Percentiles rank a stretch among this genome's conserved stretches.
phyloP scores from a whole-genome alignment of 2,113 vertebrate genomes.

The Ptyas mucosa region DNA sequence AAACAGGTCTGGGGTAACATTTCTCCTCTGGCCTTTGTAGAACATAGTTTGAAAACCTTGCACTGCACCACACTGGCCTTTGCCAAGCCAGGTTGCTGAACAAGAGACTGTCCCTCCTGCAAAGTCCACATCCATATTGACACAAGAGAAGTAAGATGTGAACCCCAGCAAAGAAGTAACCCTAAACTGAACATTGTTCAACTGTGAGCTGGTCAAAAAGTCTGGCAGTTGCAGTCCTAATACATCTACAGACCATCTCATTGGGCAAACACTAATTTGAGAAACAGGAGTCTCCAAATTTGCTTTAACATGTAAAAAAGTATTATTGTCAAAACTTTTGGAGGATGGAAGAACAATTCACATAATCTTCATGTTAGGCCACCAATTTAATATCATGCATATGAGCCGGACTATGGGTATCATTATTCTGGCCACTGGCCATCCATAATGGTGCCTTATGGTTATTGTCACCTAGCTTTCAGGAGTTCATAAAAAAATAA shows the following conservation, averaged over 20 bases:
- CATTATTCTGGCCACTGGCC: not conserved
- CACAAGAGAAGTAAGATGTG: not conserved
- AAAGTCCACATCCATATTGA: not conserved
- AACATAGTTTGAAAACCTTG: not conserved
- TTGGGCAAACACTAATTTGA: not conserved
- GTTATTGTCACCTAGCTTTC: not conserved
- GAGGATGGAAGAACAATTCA: not conserved
- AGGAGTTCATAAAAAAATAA: not conserved
- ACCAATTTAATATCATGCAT: not conserved
- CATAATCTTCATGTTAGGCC: not conserved
- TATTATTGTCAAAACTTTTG: not conserved
- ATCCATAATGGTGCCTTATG: not conserved
- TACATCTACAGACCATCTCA: not conserved
- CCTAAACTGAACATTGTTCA: not conserved
- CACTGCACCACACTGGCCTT: not conserved
- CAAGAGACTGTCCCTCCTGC: not conserved
- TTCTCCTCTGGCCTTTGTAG: not conserved
- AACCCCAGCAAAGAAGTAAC: not conserved
- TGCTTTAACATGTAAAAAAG: not conserved
- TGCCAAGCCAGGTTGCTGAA: not conserved
- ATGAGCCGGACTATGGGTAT: not conserved
- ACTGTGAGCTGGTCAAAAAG: not conserved
- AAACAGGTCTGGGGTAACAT: not conserved
- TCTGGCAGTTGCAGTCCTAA: not conserved
- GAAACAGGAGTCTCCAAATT: fast-evolving